These are phyloP conservation scores for Luehdorfia chinensis DNA, from an alignment of 1,140 invertebrate genomes.

Conservation along the genomic window DNA sequence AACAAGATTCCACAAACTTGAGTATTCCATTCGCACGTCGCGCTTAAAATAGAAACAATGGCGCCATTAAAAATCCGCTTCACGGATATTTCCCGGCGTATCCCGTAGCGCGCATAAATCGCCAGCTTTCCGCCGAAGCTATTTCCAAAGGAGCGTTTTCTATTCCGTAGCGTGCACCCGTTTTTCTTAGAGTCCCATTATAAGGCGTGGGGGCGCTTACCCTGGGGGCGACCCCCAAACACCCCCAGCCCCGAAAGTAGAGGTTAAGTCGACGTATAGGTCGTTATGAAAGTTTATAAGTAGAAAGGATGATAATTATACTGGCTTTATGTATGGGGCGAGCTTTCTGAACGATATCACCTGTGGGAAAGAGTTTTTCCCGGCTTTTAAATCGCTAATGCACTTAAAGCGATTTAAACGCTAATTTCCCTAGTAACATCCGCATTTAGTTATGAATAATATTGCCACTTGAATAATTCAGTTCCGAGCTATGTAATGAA, in stretches of 20 bases:
- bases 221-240: constrained; percentile 23
- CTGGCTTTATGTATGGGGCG: constrained; percentile 61
- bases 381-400: no score
- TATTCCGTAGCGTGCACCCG: constrained; percentile 72
- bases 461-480: no score
- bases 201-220: constrained; percentile 49
- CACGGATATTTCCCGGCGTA: constrained; percentile 68
- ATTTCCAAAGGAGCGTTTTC: constrained; percentile 75
- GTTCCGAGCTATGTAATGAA: no score
- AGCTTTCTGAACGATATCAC: constrained; percentile 63
- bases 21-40: constrained; percentile 70
- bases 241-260: constrained; percentile 55
- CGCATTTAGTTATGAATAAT: no score
- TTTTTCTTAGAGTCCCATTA: constrained; percentile 74
- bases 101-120: constrained; percentile 73
- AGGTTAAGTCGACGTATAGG: constrained; percentile 76
- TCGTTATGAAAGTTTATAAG: constrained; percentile 77
- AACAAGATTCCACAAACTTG: constrained; percentile 51
- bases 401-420: no score
- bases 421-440: no score
- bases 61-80: constrained; percentile 73
- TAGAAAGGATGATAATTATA: constrained; percentile 76
- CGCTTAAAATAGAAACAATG: constrained; percentile 76
- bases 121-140: constrained; percentile 72
- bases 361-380: constrained; percentile 43